These are phyloP conservation scores for Cryptocephalus moraei DNA, from an alignment of 2,888 invertebrate species.

Conservation along the genomic window DNA sequence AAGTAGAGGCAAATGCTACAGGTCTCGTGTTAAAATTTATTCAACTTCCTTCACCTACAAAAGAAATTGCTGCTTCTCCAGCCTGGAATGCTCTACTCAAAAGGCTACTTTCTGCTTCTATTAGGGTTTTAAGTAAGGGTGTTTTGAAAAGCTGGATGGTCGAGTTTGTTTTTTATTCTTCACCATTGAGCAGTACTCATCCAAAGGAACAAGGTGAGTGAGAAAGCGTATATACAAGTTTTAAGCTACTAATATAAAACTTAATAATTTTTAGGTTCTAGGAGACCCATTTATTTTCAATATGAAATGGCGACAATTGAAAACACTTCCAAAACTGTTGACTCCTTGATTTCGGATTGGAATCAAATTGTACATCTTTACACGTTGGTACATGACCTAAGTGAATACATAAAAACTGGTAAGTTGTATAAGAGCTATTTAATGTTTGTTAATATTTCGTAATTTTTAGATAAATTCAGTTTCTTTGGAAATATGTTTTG, in stretches of 20 bases:
- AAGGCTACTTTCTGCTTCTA: constrained; percentile 72
- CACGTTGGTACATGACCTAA: constrained; percentile 72
- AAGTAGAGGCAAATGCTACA: constrained; percentile 86
- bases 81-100: constrained; percentile 65
- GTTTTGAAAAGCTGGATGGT: constrained; percentile 77
- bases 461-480: constrained; percentile 47
- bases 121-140: constrained; percentile 71
- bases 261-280: constrained; percentile 46
- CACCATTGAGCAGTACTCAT: constrained; percentile 67
- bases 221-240: background rate
- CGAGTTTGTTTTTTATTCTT: constrained; percentile 79
- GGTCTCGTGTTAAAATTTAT: constrained; percentile 72
- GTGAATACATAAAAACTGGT: constrained; percentile 68
- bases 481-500: constrained; percentile 60
- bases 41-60: constrained; percentile 57
- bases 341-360: constrained; percentile 85
- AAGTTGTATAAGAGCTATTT: constrained; percentile 14
- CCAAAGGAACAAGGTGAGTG: constrained; percentile 67
- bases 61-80: constrained; percentile 37
- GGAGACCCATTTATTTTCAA: constrained; percentile 81
- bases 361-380: constrained; percentile 84
- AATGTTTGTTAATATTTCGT: background rate
- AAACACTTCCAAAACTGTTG: constrained; percentile 67
- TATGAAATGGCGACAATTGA: constrained; percentile 86
- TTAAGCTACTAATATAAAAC: background rate